Conservation (phyloP, 2,888 invertebrate species). For the Suillia variegata region DNA sequence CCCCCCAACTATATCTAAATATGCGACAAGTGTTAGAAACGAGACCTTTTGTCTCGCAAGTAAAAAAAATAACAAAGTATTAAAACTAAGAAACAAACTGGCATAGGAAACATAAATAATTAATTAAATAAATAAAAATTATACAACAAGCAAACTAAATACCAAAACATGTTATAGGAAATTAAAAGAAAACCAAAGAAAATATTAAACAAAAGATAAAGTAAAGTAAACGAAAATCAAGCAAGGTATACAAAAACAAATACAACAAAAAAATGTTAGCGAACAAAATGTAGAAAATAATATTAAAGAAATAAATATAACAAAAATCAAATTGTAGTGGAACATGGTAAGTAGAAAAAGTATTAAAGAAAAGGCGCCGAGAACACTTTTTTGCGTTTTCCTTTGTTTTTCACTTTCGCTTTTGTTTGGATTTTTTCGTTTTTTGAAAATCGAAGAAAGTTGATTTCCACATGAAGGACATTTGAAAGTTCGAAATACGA, state of each 20-base stretch:
- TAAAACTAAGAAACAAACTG: not conserved
- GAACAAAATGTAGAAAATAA: not conserved
- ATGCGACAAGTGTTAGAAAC: constrained; percentile 12
- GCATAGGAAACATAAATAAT: not conserved
- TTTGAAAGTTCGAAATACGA: too few relatives aligned
- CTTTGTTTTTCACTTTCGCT: too few relatives aligned
- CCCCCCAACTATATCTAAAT: constrained; percentile 9
- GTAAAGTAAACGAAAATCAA: not conserved
- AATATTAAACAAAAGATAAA: not conserved
- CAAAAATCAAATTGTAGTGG: too few relatives aligned
- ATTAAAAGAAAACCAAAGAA: constrained; percentile 6
- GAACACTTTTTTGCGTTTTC: too few relatives aligned
- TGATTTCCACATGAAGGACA: too few relatives aligned
- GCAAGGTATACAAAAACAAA: constrained; percentile 16
- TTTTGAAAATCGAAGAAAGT: too few relatives aligned
- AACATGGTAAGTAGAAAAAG: too few relatives aligned
- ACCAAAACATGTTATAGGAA: constrained; percentile 21
- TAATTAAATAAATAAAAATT: not conserved
- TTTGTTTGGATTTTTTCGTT: too few relatives aligned
- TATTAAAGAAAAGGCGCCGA: not conserved
- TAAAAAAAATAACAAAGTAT: too few relatives aligned
- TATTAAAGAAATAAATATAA: not conserved
- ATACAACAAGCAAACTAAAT: not conserved
- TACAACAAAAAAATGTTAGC: not conserved
- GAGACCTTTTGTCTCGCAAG: constrained; percentile 17